phyloP scores from a whole-genome alignment of 2,113 vertebrate genomes.

The Epinephelus fuscoguttatus region DNA sequence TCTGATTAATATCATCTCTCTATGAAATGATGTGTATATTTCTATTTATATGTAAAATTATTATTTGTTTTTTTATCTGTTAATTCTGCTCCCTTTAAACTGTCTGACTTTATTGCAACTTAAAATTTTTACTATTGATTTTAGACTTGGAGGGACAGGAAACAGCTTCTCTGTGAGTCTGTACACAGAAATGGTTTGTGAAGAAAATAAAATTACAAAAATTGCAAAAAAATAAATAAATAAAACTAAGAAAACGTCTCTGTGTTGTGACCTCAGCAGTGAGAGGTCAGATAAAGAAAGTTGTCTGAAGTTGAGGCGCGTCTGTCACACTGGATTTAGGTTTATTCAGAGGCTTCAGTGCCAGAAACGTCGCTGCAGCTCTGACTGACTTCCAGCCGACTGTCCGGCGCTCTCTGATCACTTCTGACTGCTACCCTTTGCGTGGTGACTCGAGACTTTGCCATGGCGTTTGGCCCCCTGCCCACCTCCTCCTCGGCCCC shows the following conservation, averaged over 20 bases:
- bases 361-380: constrained; percentile 46
- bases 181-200: background rate
- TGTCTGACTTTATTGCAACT: too few species aligned
- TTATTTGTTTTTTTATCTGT: too few species aligned
- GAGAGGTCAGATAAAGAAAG: constrained; percentile 8
- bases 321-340: constrained; percentile 51
- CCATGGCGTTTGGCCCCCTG: constrained; percentile 72
- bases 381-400: constrained; percentile 65
- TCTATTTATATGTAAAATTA: too few species aligned
- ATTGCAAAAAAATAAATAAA: background rate
- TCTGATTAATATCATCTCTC: too few species aligned
- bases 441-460: constrained; percentile 67
- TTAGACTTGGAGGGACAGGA: too few species aligned
- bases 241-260: background rate
- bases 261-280: background rate
- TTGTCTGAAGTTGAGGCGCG: constrained; percentile 39
- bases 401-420: constrained; percentile 75
- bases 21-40: too few species aligned
- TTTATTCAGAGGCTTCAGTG: background rate
- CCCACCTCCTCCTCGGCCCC: constrained; percentile 61
- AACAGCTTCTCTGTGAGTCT: too few species aligned
- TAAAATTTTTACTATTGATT: too few species aligned
- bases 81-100: too few species aligned
- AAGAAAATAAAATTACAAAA: background rate
- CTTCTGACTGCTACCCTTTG: constrained; percentile 84